These are phyloP conservation scores for Bolborhynchus lineola DNA, from an alignment of 2,113 vertebrate genomes.

Conservation along the genomic window DNA sequence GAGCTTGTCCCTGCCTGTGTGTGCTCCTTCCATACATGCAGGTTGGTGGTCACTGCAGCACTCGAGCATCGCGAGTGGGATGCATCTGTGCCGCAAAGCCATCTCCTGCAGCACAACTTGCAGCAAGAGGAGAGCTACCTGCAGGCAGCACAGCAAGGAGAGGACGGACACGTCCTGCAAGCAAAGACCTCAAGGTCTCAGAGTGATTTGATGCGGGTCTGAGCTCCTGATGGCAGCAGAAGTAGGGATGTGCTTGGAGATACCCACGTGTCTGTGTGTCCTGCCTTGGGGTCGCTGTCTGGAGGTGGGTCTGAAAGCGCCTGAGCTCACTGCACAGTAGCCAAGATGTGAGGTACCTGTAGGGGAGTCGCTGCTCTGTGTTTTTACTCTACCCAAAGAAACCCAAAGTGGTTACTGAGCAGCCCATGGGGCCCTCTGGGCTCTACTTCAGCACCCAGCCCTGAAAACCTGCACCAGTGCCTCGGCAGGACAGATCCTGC, in stretches of 20 bases:
- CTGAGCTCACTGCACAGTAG: no score
- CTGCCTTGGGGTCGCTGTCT: background rate
- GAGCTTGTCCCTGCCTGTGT: background rate
- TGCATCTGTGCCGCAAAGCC: background rate
- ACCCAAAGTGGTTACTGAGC: background rate
- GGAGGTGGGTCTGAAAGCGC: background rate
- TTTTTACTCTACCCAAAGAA: background rate
- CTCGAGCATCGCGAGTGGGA: fast-evolving
- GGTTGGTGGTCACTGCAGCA: background rate
- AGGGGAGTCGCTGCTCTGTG: background rate
- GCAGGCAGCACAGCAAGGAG: background rate
- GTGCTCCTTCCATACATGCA: fast-evolving
- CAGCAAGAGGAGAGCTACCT: background rate
- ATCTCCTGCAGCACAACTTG: no score
- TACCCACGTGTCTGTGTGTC: fast-evolving
- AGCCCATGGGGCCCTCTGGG: background rate
- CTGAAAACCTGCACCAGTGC: fast-evolving
- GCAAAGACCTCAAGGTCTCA: background rate
- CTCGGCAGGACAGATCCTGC: background rate
- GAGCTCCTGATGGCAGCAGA: background rate
- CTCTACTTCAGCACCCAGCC: background rate
- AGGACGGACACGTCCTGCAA: background rate
- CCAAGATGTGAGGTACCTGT: no score
- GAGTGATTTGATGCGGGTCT: fast-evolving
- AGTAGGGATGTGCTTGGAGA: background rate